Base-by-base conservation (phyloP, 2,797 vertebrate species). In the Hoplostethus atlanticus region DNA sequence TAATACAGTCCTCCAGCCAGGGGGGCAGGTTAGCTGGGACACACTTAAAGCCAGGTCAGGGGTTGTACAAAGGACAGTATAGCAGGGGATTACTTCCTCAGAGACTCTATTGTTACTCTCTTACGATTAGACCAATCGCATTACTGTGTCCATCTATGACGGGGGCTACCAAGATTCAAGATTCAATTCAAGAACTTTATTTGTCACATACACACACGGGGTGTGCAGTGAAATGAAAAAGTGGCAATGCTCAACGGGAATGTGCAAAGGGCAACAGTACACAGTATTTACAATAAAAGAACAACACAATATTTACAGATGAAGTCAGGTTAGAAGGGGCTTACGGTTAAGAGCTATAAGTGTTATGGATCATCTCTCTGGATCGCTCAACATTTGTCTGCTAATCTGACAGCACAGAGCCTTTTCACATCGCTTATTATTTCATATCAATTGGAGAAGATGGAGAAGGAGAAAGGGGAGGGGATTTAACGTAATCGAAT, bases 121-220 rank as follows among this genome's bases (percentile, higher is more conserved):
- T 77, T 34, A 59, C 50, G 59, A 81, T 89, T 87, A 64, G 84
- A 66, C 50, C 84, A 86, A 88, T 90, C 57, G 30, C 71, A 86
- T 91, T 87, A 92, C 68, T 53, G 60, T 25, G 53, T 46, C 34
- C 56, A 57, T 31, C 25, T 79, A 65, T 47, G 61, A 42, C 28
- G 0, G 1, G 44, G 65, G 64, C 76, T 76, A 21, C 21, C 21
- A n/a, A n/a, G n/a, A n/a, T n/a, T n/a, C n/a, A n/a, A n/a, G n/a
- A n/a, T n/a, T n/a, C n/a, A n/a, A n/a, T n/a, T n/a, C n/a, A n/a
- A n/a, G n/a, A n/a, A n/a, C n/a, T n/a, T n/a, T n/a, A n/a, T n/a
- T n/a, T n/a, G n/a, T n/a, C n/a, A n/a, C n/a, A n/a, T n/a, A n/a
- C n/a, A n/a, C n/a, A n/a, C n/a, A n/a, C n/a, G n/a, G n/a, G n/a